Conservation (phyloP, 2,113 vertebrate genomes). For the Phycodurus eques region DNA sequence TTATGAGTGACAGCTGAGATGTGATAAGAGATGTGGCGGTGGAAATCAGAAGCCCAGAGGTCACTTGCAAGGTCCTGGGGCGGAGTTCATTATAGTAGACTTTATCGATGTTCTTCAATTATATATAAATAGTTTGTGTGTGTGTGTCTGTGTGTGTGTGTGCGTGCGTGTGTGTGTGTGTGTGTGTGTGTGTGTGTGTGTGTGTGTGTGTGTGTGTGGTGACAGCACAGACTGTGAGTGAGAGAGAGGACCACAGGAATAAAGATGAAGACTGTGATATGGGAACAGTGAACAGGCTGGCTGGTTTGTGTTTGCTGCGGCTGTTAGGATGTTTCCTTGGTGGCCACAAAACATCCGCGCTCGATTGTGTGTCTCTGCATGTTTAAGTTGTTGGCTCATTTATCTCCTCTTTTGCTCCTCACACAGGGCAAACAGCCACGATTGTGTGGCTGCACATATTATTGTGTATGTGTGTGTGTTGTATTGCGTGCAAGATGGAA, state of each 20-base stretch:
- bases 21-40: constrained; percentile 56
- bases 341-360: constrained; percentile 29
- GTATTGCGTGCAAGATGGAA: constrained; percentile 24
- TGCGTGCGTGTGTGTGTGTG: constrained; percentile 10
- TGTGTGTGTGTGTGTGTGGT: constrained; percentile 8
- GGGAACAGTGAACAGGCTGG: constrained; percentile 12
- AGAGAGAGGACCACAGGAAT: background rate
- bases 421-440: constrained; percentile 15
- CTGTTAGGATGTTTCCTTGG: constrained; percentile 36
- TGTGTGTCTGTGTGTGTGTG: constrained; percentile 9
- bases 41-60: constrained; percentile 57
- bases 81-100: constrained; percentile 59
- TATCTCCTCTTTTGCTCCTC: constrained; percentile 29
- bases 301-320: constrained; percentile 36
- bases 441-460: constrained; percentile 21
- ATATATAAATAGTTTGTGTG: constrained; percentile 5
- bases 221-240: constrained; percentile 8
- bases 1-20: constrained; percentile 58
- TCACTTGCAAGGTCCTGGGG: constrained; percentile 58
- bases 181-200: constrained; percentile 1
- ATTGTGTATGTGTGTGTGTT: constrained; percentile 29
- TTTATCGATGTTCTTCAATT: constrained; percentile 63
- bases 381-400: constrained; percentile 37
- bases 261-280: constrained; percentile 8
- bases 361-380: constrained; percentile 21